Evolutionary conservation across 2,113 vertebrate species (phyloP).

Genomic region (Grantiella picta): DNA sequence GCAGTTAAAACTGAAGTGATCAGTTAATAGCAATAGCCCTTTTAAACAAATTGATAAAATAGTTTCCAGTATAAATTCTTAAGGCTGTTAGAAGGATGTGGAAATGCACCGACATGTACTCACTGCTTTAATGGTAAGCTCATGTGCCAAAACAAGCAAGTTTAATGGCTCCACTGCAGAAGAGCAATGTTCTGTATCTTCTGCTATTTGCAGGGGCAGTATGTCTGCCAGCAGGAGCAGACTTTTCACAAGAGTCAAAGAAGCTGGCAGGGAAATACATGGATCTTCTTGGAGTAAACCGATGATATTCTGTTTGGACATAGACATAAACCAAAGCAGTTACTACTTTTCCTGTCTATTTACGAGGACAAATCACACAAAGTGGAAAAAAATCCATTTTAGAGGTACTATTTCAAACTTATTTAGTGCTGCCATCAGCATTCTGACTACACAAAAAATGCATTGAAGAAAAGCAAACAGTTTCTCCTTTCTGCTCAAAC

Average conservation of each 20-base stretch:
- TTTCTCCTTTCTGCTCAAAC: constrained; percentile 62
- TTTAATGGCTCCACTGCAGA: constrained; percentile 47
- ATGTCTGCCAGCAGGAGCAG: constrained; percentile 75
- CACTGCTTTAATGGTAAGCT: constrained; percentile 72
- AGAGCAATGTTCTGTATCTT: constrained; percentile 35
- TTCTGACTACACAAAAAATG: background rate
- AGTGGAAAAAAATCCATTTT: background rate
- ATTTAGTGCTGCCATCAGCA: constrained; percentile 14
- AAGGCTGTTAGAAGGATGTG: background rate
- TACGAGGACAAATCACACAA: constrained; percentile 4
- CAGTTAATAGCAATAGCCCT: background rate
- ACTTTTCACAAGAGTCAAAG: constrained; percentile 70
- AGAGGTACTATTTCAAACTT: constrained; percentile 6
- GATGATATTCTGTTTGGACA: constrained; percentile 71
- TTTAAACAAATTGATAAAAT: background rate
- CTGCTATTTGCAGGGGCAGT: constrained; percentile 30
- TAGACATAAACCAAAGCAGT: constrained; percentile 5
- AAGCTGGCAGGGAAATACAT: constrained; percentile 69
- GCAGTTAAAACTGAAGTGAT: background rate
- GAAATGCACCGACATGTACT: background rate
- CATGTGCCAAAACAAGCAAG: constrained; percentile 65
- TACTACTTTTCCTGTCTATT: background rate
- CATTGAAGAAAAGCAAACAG: background rate
- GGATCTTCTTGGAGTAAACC: constrained; percentile 64
- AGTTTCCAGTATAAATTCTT: background rate